phyloP scores from a whole-genome alignment of 2,888 invertebrate species.

The Calephelis perditalis region DNA sequence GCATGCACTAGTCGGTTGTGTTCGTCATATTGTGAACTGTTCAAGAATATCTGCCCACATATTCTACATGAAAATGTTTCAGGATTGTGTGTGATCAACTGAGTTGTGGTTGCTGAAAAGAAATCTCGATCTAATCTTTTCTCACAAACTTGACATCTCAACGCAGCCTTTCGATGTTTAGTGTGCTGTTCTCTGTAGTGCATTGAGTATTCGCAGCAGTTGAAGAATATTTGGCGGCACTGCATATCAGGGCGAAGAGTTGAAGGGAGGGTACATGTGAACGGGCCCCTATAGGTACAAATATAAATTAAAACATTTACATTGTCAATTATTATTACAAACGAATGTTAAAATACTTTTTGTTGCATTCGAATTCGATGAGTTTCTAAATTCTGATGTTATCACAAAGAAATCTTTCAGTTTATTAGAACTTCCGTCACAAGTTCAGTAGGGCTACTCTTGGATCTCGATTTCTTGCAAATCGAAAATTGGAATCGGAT shows the following conservation, averaged over 20 bases:
- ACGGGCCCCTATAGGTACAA: conserved; percentile 51
- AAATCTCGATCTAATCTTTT: conserved; percentile 58
- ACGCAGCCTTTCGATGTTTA: conserved; percentile 62
- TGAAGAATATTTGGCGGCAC: conserved; percentile 65
- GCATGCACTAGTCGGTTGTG: conserved; percentile 60
- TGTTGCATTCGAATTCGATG: too few relatives aligned
- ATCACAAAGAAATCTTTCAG: too few relatives aligned
- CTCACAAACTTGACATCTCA: conserved; percentile 72
- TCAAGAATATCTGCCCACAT: conserved; percentile 53
- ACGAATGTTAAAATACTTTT: too few relatives aligned
- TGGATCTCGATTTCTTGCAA: too few relatives aligned
- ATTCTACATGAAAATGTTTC: conserved; percentile 50
- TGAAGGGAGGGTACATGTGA: conserved; percentile 63
- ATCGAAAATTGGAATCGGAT: too few relatives aligned
- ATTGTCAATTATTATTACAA: too few relatives aligned
- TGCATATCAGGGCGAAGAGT: conserved; percentile 53
- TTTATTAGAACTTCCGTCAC: too few relatives aligned
- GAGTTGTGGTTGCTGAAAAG: conserved; percentile 35
- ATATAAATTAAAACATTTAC: too few relatives aligned
- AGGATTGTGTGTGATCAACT: conserved; percentile 35
- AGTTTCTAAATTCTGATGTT: too few relatives aligned
- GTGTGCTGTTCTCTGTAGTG: conserved; percentile 71
- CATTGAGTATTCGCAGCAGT: conserved; percentile 68
- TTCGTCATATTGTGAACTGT: conserved; percentile 52
- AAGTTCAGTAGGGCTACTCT: too few relatives aligned